Percentiles rank a stretch among this genome's conserved stretches.
phyloP scores from a whole-genome alignment of 1,140 invertebrate genomes.

The Drosophila pachea region DNA sequence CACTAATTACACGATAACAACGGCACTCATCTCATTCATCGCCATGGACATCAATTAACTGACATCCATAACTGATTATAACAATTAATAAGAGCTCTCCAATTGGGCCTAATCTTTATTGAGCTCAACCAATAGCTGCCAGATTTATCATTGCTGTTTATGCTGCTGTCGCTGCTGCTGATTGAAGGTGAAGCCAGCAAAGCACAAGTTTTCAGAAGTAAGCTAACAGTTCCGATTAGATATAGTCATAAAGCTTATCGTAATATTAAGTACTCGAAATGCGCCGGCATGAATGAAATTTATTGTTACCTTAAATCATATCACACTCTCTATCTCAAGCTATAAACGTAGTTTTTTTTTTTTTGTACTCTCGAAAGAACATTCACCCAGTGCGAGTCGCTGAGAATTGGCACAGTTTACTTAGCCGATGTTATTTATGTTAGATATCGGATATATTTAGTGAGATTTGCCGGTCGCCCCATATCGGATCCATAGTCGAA shows the following conservation, averaged over 20 bases:
- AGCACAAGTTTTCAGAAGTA: background rate
- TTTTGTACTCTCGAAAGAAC: slow-evolving; percentile 45
- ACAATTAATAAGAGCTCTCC: too few species aligned
- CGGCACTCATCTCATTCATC: background rate
- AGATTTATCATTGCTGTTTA: too few species aligned
- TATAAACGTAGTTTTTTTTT: background rate
- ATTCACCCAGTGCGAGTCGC: slow-evolving; percentile 62
- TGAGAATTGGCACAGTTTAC: slow-evolving; percentile 60
- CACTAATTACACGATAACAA: slow-evolving; percentile 7
- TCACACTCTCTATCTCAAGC: too few species aligned
- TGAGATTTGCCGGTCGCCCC: slow-evolving; percentile 33
- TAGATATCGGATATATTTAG: slow-evolving; percentile 55
- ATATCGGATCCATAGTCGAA: slow-evolving; percentile 45
- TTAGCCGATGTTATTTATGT: slow-evolving; percentile 29
- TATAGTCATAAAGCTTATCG: slow-evolving; percentile 23
- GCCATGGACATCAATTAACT: too few species aligned
- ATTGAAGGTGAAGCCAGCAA: too few species aligned
- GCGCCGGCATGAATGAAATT: slow-evolving; percentile 31
- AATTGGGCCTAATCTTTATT: too few species aligned
- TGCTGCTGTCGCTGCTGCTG: too few species aligned
- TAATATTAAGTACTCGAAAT: background rate
- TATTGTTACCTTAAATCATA: background rate
- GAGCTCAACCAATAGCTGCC: too few species aligned
- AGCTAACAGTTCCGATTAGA: slow-evolving; percentile 46
- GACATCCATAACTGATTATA: too few species aligned